Conservation (phyloP, 2,888 invertebrate genomes). For the Cylindroiulus punctatus region DNA sequence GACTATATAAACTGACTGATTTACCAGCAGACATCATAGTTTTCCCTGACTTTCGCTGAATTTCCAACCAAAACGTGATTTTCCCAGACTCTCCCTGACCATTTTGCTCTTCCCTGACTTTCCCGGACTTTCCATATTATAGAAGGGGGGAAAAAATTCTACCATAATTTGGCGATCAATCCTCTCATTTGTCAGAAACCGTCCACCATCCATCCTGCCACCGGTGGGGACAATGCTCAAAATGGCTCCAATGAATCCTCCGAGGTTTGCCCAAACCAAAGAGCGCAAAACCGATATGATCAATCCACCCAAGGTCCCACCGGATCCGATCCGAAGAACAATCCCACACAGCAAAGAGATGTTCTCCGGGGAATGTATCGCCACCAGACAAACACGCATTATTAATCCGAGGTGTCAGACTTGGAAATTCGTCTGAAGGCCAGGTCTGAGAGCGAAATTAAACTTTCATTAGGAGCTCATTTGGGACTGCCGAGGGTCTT, state of each 20-base stretch:
- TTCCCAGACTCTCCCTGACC: too few relatives aligned
- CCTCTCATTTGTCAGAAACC: constrained; percentile 29
- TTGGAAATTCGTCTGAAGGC: neutral
- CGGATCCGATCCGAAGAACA: neutral
- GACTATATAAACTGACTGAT: too few relatives aligned
- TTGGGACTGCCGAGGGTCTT: neutral
- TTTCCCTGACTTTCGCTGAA: too few relatives aligned
- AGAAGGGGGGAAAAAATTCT: too few relatives aligned
- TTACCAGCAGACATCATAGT: too few relatives aligned
- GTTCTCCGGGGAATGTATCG: neutral
- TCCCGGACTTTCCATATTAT: too few relatives aligned
- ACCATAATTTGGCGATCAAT: neutral
- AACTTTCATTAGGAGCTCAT: neutral
- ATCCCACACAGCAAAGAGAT: neutral
- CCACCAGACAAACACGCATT: neutral
- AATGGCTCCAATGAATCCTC: neutral
- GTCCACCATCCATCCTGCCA: neutral
- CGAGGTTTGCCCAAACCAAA: neutral
- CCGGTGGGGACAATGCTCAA: neutral
- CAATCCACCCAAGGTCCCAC: neutral
- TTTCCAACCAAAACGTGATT: too few relatives aligned
- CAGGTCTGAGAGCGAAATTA: neutral
- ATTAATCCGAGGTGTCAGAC: neutral
- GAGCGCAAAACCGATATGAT: neutral
- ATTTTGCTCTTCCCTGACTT: too few relatives aligned